These are phyloP conservation scores for Limnephilus lunatus DNA, from an alignment of 2,888 invertebrate species.

Conservation along the genomic window DNA sequence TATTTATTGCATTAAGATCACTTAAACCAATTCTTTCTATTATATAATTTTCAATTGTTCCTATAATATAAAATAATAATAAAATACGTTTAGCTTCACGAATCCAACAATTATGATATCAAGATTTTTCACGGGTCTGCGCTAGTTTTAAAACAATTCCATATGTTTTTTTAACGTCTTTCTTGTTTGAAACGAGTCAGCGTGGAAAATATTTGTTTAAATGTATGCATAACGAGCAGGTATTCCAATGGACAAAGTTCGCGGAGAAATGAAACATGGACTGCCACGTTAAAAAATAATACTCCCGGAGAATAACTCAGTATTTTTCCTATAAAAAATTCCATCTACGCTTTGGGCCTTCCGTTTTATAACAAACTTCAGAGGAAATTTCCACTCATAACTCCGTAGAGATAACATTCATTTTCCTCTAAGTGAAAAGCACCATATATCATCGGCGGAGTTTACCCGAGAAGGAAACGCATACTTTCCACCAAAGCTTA, in stretches of 20 bases:
- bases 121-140: no score
- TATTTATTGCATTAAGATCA: no score
- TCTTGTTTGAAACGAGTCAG: background rate
- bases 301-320: background rate
- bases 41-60: no score
- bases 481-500: background rate
- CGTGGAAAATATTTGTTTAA: background rate
- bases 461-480: conserved; percentile 4
- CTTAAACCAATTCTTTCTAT: no score
- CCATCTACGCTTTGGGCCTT: background rate
- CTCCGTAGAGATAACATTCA: conserved; percentile 27
- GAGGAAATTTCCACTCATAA: conserved; percentile 13
- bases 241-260: background rate
- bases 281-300: conserved; percentile 4
- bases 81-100: no score
- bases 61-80: no score
- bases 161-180: background rate
- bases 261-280: background rate
- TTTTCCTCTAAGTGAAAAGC: conserved; percentile 15
- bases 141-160: background rate
- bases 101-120: no score
- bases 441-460: conserved; percentile 28
- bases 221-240: background rate
- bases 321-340: conserved; percentile 8
- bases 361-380: conserved; percentile 6